Evolutionary conservation across 2,888 invertebrate genomes (phyloP).

Genomic region (Eristalinus sepulchralis): DNA sequence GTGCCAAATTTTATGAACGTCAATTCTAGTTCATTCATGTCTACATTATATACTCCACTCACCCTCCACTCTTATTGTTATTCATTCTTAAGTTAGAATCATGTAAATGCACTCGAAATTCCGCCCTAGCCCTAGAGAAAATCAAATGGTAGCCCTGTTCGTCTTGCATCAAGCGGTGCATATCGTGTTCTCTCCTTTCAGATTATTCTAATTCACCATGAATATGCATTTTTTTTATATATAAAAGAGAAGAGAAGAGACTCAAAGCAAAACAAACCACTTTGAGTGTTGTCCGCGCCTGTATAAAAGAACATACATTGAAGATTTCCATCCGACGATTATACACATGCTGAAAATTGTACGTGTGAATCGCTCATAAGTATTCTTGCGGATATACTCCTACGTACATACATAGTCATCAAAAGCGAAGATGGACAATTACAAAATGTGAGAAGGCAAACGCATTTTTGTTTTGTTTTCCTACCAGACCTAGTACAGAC

Average conservation of each 20-base stretch:
- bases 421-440: conserved; percentile 61
- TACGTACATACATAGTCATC: conserved; percentile 6
- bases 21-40: too few species aligned
- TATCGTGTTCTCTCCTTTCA: neutral
- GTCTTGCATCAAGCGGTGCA: conserved; percentile 6
- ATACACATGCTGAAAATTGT: neutral
- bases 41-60: too few species aligned
- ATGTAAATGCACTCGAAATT: neutral
- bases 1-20: too few species aligned
- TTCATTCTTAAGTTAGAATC: neutral
- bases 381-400: neutral
- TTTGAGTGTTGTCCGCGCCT: conserved; percentile 20
- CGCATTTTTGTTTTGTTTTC: conserved; percentile 44
- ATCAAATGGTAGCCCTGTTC: neutral
- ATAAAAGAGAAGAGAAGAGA: neutral
- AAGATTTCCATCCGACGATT: conserved; percentile 38
- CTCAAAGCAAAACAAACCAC: conserved; percentile 18
- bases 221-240: conserved; percentile 42
- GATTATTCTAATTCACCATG: conserved; percentile 46
- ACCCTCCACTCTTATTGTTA: too few species aligned
- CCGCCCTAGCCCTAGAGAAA: neutral
- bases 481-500: conserved; percentile 1
- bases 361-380: conserved; percentile 1
- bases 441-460: conserved; percentile 61
- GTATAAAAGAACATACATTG: conserved; percentile 17